These are phyloP conservation scores for Rhea pennata DNA, from an alignment of 2,113 vertebrate species.

Conservation along the genomic window DNA sequence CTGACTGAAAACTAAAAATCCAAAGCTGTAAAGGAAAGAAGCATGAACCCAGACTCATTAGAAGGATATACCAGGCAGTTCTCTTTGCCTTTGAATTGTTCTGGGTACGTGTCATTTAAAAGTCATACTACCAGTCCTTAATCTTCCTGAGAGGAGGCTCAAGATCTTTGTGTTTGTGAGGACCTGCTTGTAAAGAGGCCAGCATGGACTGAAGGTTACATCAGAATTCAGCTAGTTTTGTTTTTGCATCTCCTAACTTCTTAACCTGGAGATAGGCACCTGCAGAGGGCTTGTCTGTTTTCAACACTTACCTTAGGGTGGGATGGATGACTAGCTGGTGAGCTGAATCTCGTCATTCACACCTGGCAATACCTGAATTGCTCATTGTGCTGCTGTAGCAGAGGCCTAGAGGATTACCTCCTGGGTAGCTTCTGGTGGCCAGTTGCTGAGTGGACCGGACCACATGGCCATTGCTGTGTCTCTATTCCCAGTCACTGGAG, in stretches of 20 bases:
- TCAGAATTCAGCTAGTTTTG: background rate
- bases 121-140: background rate
- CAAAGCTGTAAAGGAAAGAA: background rate
- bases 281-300: background rate
- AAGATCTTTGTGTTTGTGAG: background rate
- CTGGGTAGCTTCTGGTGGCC: background rate
- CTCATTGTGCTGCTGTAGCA: background rate
- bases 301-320: background rate
- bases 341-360: background rate
- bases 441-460: background rate
- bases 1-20: background rate
- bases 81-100: background rate
- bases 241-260: background rate
- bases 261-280: background rate
- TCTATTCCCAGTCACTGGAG: background rate
- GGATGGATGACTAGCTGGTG: background rate
- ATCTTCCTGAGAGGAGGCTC: background rate
- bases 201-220: background rate
- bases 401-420: background rate
- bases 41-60: rapidly evolving
- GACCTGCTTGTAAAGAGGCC: background rate
- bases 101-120: background rate
- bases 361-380: background rate
- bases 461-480: background rate
- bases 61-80: background rate